Conservation (phyloP, 2,888 invertebrate species). For the Aphrophora alni region DNA sequence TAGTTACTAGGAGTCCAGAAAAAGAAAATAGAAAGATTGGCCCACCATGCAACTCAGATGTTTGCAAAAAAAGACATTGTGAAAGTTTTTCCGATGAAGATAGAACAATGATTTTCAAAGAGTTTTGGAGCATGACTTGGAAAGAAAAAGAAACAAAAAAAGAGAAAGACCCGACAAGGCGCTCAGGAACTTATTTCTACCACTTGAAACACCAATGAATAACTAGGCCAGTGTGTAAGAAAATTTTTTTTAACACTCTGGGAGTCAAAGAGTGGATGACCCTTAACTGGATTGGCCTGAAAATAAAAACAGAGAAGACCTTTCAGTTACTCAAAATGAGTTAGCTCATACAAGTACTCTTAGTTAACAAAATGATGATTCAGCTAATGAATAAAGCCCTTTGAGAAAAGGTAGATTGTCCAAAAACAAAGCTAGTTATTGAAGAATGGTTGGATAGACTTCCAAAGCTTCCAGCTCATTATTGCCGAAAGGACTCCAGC, state of each 20-base stretch:
- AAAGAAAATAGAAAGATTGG: constrained; percentile 18
- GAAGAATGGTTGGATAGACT: constrained; percentile 21
- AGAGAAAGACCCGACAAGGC: not conserved
- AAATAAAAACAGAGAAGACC: too few relatives aligned
- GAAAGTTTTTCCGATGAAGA: constrained; percentile 6
- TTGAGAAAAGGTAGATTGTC: not conserved
- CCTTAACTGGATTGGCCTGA: constrained; percentile 15
- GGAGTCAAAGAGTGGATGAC: constrained; percentile 28
- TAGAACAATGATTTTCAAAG: constrained; percentile 6
- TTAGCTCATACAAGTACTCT: too few relatives aligned
- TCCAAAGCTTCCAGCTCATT: constrained; percentile 37
- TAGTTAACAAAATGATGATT: not conserved
- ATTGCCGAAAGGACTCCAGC: constrained; percentile 16
- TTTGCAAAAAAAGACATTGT: constrained; percentile 20
- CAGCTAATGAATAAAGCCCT: not conserved
- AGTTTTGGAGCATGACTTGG: constrained; percentile 18
- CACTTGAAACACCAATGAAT: not conserved
- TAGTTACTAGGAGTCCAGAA: not conserved
- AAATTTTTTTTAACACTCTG: constrained; percentile 23
- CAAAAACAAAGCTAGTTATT: not conserved
- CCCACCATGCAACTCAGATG: constrained; percentile 13
- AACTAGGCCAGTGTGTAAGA: constrained; percentile 18
- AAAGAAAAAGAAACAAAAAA: constrained; percentile 17
- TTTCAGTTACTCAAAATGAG: too few relatives aligned
- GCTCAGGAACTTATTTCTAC: constrained; percentile 17